Percentiles rank a stretch among this genome's conserved stretches.
These are phyloP conservation scores for Glyphotaelius pellucidus DNA, from an alignment of 2,888 invertebrate species.

Conservation along the genomic window DNA sequence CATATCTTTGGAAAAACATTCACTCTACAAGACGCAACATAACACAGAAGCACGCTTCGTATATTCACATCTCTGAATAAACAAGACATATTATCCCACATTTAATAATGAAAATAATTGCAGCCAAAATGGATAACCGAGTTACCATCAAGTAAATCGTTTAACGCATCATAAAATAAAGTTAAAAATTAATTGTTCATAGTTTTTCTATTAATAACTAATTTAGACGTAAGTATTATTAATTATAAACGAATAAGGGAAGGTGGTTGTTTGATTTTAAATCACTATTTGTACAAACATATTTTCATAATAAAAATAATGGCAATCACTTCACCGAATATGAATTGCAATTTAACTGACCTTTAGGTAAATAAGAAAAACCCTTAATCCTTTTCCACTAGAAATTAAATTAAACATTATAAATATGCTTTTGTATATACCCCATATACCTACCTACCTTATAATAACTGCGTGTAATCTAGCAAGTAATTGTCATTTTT, in stretches of 20 bases:
- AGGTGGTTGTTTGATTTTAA: not conserved
- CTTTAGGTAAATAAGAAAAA: not conserved
- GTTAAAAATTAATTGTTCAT: not conserved
- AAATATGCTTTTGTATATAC: not conserved
- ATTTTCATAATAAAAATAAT: constrained; percentile 6
- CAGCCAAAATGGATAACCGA: not conserved
- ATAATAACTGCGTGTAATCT: not conserved
- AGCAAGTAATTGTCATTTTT: not conserved
- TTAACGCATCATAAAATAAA: not conserved
- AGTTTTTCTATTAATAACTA: not conserved
- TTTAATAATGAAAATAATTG: not conserved
- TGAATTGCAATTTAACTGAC: constrained; percentile 17
- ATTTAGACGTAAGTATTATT: not conserved
- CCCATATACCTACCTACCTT: not conserved
- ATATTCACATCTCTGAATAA: not conserved
- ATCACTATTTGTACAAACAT: not conserved
- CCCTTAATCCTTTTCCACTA: not conserved
- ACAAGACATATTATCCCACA: not conserved
- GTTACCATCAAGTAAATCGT: not conserved
- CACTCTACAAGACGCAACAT: constrained; percentile 24
- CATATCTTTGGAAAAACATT: constrained; percentile 2
- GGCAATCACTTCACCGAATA: constrained; percentile 13
- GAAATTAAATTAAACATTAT: not conserved
- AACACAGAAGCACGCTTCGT: not conserved
- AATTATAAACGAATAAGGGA: not conserved